Conservation (phyloP, 2,797 vertebrate genomes). For the Sciaenops ocellatus region DNA sequence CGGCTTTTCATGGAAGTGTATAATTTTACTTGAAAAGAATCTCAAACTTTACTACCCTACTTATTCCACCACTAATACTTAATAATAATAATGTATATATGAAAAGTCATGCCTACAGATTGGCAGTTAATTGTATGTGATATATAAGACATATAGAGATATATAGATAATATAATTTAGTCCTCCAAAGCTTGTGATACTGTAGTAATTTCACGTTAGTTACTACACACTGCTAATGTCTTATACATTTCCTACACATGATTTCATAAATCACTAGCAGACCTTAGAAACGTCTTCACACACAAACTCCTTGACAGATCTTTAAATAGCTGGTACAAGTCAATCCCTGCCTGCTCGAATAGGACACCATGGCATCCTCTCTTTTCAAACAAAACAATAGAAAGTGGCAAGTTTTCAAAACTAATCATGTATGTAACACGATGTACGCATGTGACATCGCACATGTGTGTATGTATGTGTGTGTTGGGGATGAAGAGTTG, state of each 20-base stretch:
- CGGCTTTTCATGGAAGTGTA: no score
- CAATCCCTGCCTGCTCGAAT: not conserved
- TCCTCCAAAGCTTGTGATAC: not conserved
- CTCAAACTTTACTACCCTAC: no score
- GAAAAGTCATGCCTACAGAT: not conserved
- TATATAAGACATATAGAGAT: not conserved
- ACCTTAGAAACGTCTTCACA: not conserved
- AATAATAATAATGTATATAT: no score
- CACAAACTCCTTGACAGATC: not conserved
- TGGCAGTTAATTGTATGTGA: not conserved
- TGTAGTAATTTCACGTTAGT: not conserved
- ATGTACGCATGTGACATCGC: constrained; percentile 19
- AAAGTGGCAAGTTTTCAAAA: constrained; percentile 43
- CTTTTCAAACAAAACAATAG: constrained; percentile 14
- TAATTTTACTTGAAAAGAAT: no score
- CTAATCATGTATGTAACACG: constrained; percentile 29
- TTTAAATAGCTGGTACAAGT: not conserved
- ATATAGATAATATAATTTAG: not conserved
- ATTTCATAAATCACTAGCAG: not conserved
- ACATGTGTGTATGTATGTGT: constrained; percentile 16
- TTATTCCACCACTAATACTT: no score
- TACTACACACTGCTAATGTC: not conserved
- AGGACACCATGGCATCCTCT: not conserved
- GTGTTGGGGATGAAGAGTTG: constrained; percentile 25
- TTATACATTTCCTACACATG: not conserved